phyloP scores from a whole-genome alignment of 2,113 vertebrate genomes.

The Vulpes ferrilata region DNA sequence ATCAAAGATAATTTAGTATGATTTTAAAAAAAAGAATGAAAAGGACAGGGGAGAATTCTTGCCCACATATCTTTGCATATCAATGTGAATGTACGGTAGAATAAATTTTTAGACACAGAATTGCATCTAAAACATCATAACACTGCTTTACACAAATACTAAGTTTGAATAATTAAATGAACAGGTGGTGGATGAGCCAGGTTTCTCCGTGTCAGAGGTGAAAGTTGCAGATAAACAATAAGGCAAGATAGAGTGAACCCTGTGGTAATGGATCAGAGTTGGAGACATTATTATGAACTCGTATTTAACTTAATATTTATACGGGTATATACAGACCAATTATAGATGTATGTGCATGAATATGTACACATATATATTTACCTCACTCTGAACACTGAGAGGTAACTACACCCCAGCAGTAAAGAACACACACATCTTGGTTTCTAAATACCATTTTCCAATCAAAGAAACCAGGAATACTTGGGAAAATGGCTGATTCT shows the following conservation, averaged over 20 bases:
- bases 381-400: neutral
- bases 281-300: conserved; percentile 6
- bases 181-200: neutral
- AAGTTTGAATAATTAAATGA: neutral
- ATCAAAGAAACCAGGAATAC: neutral
- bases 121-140: neutral
- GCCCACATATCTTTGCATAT: neutral
- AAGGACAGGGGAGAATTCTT: neutral
- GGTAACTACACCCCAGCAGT: neutral
- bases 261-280: neutral
- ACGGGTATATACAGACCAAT: neutral
- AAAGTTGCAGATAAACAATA: conserved; percentile 22
- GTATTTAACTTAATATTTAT: neutral
- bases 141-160: neutral
- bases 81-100: neutral
- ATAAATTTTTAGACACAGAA: conserved; percentile 37
- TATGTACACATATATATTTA: neutral
- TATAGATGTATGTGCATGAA: neutral
- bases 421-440: neutral
- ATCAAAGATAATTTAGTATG: neutral
- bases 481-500: neutral
- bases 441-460: conserved; percentile 19
- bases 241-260: neutral
- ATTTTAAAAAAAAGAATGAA: neutral
- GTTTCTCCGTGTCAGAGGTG: neutral